Evolutionary conservation across 2,888 invertebrate genomes (phyloP), one percentile per base, ranked within the genome.

Genomic region (Stenodera caucasica): DNA sequence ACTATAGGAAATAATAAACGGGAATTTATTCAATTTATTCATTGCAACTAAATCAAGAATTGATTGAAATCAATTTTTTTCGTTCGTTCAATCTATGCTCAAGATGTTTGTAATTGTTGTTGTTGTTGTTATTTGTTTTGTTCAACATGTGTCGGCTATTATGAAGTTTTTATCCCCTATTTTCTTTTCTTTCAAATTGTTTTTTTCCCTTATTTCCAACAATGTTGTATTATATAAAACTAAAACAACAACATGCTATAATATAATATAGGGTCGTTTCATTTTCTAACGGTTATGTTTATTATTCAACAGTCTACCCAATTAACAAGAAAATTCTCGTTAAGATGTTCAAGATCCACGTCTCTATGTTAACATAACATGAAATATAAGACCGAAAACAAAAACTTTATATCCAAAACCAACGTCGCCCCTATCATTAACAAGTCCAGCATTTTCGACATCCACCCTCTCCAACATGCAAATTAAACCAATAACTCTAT

Each of bases 291-390:
- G 75, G 75, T 75, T 73, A 75, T 74, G 75, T 75, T 76, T 75
- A 75, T 73, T 72, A 72, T 72, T 69, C 71, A 63, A 67, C 69
- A 72, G 73, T 76, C 75, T 75, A 72, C 70, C 74, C 75, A 77
- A 76, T 77, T 76, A 76, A 72, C 74, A 72, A 71, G 72, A 70
- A 72, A 71, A 69, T 70, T 72, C 75, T 75, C 76, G 73, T 77
- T 75, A 75, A 67, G 66, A 33, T 55, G 45, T 45, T 45, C 21
- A 45, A 45, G 45, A 45, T 45, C 21, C 15, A 45, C 45, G 51
- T 29, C 5, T n/a, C n/a, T n/a, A n/a, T 51, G 14, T 51, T 9
- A 18, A 15, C 33, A 18, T 18, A 23, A 35, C 53, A 35, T 23
- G 35, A 35, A 53, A 35, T 53, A 30, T 35, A 23, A 23, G 35